A percentile compares a stretch with the other conserved stretches of the same genome.
phyloP scores from a whole-genome alignment of 2,797 vertebrate genomes.

The Malurus splendens region DNA sequence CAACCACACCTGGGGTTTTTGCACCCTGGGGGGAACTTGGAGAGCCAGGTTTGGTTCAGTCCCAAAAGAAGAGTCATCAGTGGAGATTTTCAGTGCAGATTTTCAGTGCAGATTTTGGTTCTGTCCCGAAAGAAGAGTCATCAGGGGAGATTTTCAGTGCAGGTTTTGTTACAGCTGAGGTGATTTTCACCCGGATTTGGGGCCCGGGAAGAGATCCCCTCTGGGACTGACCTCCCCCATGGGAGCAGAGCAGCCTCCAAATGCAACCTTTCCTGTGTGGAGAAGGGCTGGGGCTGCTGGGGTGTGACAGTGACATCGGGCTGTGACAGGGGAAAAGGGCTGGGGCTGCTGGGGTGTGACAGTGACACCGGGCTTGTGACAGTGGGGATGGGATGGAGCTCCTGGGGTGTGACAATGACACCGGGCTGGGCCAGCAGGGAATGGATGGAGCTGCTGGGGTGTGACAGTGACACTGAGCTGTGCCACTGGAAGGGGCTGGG shows the following conservation, averaged over 20 bases:
- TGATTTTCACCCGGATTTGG: rapidly evolving
- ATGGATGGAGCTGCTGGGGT: no score
- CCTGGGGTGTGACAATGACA: no score
- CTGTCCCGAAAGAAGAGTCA: not conserved
- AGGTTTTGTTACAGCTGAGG: no score
- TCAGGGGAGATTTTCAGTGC: not conserved
- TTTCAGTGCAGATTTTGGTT: not conserved
- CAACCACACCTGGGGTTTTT: not conserved
- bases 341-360: no score
- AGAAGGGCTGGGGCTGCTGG: not conserved
- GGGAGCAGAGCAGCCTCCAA: not conserved
- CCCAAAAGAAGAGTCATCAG: not conserved
- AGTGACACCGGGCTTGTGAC: no score
- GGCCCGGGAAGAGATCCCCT: not conserved
- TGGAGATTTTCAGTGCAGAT: not conserved
- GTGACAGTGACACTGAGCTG: not conserved
- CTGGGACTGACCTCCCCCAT: not conserved
- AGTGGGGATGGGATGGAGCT: no score
- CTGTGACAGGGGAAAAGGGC: no score
- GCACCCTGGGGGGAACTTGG: not conserved
- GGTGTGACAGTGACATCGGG: no score
- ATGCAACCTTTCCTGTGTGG: rapidly evolving
- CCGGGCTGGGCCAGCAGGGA: no score
- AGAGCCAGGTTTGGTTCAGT: not conserved
- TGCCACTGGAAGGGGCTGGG: no score